Base-by-base conservation (phyloP, 2,797 vertebrate species). In the Scarus forsteni region DNA sequence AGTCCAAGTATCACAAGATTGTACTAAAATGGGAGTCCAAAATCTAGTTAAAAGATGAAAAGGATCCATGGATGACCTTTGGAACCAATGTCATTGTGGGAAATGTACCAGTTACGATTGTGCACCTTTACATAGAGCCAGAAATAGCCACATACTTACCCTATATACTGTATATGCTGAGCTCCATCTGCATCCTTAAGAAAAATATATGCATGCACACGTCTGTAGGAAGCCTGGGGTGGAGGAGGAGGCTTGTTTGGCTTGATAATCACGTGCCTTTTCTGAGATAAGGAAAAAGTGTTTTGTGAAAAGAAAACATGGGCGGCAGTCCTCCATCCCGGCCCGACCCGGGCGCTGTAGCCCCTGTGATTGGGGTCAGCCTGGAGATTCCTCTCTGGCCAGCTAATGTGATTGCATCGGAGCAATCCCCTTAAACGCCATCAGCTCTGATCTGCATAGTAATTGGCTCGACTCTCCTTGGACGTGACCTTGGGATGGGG, bases 381-480 rank as follows among this genome's bases (percentile, higher is more conserved):
- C 84, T 80, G 90, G 94, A 95, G 94, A 95, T 95, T 96, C 96
- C 92, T 96, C 95, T 96, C 95, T 95, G 95, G 94, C 96, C 94
- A 93, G 94, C 94, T 98, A 97, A 98, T 96, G 96, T 97, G 96
- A 97, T 96, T 97, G 97, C 96, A 96, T 96, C 94, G 93, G 95
- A 96, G 97, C 96, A 97, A 98, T 97, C 97, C 96, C 95, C 96
- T 97, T 98, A 97, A 97, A 98, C 96, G 95, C 95, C 92, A 94
- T 92, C 89, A 94, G 93, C 93, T 96, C 96, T 96, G 96, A 97
- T 98, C 96, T 98, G 97, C 97, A 98, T 98, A 96, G 96, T 97
- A 98, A 98, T 97, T 96, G 96, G 95, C 96, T 96, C 89, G 77
- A 85, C 89, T 95, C 95, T 97, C 96, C 96, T 98, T 97, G 95